A percentile compares a stretch with the other conserved stretches of the same genome.
phyloP scores from a whole-genome alignment of 2,888 invertebrate genomes.

The Yponomeuta cagnagella region DNA sequence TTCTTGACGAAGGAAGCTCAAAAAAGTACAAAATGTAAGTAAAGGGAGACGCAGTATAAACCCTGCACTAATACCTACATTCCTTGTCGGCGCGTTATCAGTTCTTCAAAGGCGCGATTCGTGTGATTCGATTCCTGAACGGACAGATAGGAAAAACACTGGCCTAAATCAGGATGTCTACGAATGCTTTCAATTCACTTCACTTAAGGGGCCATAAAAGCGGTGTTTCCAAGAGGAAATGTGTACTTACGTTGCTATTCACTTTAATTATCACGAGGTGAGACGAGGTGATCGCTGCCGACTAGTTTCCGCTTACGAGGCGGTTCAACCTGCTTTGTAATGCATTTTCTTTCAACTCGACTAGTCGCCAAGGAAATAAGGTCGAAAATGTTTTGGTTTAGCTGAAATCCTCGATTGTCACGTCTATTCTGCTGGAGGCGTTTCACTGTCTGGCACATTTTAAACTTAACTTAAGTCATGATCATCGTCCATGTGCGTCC shows the following conservation, averaged over 20 bases:
- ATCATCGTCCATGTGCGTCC: too few relatives aligned
- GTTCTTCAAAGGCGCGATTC: neutral
- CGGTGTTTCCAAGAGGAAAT: neutral
- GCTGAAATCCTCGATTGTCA: too few relatives aligned
- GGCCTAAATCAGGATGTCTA: constrained; percentile 13
- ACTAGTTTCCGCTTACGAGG: neutral
- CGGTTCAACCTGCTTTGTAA: too few relatives aligned
- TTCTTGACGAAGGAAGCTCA: too few relatives aligned
- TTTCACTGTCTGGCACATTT: too few relatives aligned
- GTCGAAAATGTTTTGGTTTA: too few relatives aligned
- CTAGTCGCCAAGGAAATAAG: too few relatives aligned
- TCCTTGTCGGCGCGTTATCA: neutral
- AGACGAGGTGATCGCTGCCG: neutral
- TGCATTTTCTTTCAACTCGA: too few relatives aligned
- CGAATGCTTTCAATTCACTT: constrained; percentile 15
- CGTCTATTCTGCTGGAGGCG: too few relatives aligned
- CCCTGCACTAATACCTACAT: neutral
- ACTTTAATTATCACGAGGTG: neutral
- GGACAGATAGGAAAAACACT: constrained; percentile 12
- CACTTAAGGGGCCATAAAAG: constrained; percentile 8
- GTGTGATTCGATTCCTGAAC: neutral
- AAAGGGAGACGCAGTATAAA: neutral
- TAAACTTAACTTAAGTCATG: too few relatives aligned
- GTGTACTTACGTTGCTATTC: neutral
- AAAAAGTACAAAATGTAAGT: too few relatives aligned